Percentiles rank a stretch among this genome's conserved stretches.
Conservation (phyloP, 2,797 vertebrate species). For the Myiothlypis coronata region DNA sequence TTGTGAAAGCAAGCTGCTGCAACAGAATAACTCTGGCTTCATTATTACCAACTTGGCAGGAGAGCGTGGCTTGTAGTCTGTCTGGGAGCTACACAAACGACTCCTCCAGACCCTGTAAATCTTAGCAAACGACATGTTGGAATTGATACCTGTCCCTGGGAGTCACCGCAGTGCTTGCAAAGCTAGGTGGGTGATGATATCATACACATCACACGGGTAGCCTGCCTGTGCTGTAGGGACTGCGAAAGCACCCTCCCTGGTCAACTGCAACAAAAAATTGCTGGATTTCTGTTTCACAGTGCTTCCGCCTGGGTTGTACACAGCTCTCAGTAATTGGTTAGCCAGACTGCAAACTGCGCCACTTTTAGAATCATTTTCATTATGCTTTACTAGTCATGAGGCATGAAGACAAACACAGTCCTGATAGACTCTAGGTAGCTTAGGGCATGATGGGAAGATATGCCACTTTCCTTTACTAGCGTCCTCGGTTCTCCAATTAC, state of each 20-base stretch:
- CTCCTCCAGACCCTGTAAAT: not conserved
- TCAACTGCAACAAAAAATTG: no score
- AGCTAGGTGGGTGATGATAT: not conserved
- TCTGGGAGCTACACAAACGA: not conserved
- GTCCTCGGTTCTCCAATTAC: not conserved
- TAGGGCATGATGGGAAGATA: not conserved
- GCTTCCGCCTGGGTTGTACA: rapidly evolving
- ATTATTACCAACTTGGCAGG: not conserved
- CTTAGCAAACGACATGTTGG: not conserved
- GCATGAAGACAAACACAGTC: not conserved
- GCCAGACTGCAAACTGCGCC: rapidly evolving
- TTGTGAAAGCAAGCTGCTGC: not conserved
- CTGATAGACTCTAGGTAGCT: not conserved
- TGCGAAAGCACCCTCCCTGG: no score
- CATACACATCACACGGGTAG: not conserved
- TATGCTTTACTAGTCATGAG: not conserved
- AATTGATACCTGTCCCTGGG: not conserved
- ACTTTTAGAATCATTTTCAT: not conserved
- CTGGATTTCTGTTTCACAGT: not conserved
- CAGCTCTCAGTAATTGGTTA: no score
- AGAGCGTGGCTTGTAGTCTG: not conserved
- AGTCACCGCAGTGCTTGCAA: not conserved
- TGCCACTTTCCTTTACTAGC: not conserved
- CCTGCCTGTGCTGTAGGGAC: not conserved
- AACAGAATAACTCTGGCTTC: not conserved